Percentiles rank a stretch among this genome's conserved stretches.
Conservation (phyloP, 2,888 invertebrate species). For the Penaeus monodon region DNA sequence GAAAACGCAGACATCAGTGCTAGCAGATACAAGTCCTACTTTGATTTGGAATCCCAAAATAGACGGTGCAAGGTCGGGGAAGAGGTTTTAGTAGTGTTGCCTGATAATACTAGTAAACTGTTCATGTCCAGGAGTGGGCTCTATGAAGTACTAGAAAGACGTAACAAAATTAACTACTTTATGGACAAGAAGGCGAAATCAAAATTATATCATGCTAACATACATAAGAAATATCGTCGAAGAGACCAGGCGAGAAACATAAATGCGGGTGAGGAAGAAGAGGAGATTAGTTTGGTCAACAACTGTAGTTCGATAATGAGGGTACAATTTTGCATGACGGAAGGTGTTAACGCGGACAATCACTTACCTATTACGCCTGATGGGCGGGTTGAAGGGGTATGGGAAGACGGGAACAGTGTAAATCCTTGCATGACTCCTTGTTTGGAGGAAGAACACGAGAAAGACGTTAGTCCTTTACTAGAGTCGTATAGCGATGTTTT, state of each 20-base stretch:
- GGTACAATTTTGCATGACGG: too few relatives aligned
- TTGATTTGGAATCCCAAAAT: neutral
- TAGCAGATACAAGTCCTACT: conserved; percentile 23
- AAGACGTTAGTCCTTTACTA: too few relatives aligned
- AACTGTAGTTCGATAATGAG: too few relatives aligned
- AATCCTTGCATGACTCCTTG: too few relatives aligned
- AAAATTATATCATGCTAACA: conserved; percentile 28
- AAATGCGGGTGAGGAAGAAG: too few relatives aligned
- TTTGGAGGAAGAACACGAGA: too few relatives aligned
- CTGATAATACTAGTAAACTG: conserved; percentile 11
- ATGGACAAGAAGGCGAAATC: neutral
- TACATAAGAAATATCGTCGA: neutral
- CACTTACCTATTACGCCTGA: too few relatives aligned
- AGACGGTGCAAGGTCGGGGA: neutral
- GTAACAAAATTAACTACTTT: neutral
- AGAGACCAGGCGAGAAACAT: too few relatives aligned
- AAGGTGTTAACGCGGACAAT: too few relatives aligned
- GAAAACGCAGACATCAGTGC: conserved; percentile 15
- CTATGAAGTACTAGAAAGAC: conserved; percentile 11
- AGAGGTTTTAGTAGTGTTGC: conserved; percentile 32
- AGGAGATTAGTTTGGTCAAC: too few relatives aligned
- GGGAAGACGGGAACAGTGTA: too few relatives aligned
- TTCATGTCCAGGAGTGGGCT: conserved; percentile 34
- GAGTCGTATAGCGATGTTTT: neutral
- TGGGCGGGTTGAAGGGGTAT: too few relatives aligned